These are phyloP conservation scores for Paracanthobrama guichenoti DNA, from an alignment of 2,113 vertebrate genomes.

Conservation along the genomic window DNA sequence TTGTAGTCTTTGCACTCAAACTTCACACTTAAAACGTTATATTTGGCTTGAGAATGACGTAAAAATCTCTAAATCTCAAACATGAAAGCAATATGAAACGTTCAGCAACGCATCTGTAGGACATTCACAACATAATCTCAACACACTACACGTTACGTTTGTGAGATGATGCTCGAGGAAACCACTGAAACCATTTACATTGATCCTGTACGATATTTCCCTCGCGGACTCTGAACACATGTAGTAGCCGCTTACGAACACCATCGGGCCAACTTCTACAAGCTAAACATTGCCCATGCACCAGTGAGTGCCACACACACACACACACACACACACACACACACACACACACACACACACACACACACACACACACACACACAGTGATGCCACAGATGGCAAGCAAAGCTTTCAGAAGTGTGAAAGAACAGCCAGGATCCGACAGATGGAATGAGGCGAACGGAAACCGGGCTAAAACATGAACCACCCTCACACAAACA, in stretches of 20 bases:
- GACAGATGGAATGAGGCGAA: constrained; percentile 69
- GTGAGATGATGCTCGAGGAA: not conserved
- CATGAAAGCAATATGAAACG: not conserved
- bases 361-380: constrained; percentile 28
- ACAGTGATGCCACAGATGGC: constrained; percentile 68
- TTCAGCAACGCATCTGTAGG: not conserved
- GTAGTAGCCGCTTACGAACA: not conserved
- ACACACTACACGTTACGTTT: not conserved
- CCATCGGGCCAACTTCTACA: not conserved
- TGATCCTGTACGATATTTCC: not conserved
- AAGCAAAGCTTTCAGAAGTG: constrained; percentile 64
- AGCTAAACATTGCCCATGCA: constrained; percentile 31
- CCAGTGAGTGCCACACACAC: constrained; percentile 27
- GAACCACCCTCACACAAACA: constrained; percentile 53
- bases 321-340: constrained; percentile 28
- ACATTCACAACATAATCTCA: not conserved
- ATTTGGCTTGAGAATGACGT: not conserved
- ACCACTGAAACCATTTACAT: not conserved
- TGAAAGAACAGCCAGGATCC: constrained; percentile 67
- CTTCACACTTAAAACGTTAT: not conserved
- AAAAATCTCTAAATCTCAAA: not conserved
- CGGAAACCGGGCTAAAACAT: constrained; percentile 57
- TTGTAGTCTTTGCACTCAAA: not conserved
- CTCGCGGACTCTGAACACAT: not conserved
- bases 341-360: not conserved